Percentiles rank a stretch among this genome's conserved stretches.
phyloP scores from a whole-genome alignment of 2,797 vertebrate species.

The Telmatherina bonti region DNA sequence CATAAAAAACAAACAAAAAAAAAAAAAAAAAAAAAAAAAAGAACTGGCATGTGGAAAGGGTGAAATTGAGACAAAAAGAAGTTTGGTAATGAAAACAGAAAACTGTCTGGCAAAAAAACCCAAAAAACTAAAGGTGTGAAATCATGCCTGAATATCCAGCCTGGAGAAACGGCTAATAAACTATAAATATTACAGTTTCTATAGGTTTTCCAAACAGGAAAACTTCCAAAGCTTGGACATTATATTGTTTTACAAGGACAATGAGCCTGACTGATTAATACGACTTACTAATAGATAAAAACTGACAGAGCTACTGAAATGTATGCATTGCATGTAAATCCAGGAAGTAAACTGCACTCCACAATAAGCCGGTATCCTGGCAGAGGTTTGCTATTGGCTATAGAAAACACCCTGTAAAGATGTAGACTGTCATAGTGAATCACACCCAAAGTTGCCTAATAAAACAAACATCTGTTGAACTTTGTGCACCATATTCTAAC shows the following conservation, averaged over 20 bases:
- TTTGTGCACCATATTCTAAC: not conserved
- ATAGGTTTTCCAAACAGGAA: not conserved
- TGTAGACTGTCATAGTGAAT: not conserved
- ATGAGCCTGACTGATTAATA: not conserved
- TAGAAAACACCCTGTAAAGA: not conserved
- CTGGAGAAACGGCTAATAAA: not conserved
- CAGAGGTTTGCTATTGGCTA: not conserved
- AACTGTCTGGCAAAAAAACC: too few species aligned
- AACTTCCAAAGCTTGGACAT: too few species aligned
- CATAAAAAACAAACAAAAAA: conserved; percentile 1
- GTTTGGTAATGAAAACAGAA: not conserved
- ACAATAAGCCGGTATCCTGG: not conserved
- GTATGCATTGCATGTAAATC: not conserved
- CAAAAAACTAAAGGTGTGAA: too few species aligned
- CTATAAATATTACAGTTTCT: not conserved
- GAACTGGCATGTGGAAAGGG: conserved; percentile 6
- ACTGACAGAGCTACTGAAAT: not conserved
- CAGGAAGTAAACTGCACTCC: not conserved
- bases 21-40: not conserved
- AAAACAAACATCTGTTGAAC: not conserved
- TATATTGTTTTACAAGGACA: not conserved
- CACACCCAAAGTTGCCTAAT: not conserved
- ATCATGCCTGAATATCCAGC: not conserved
- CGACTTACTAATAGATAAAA: not conserved
- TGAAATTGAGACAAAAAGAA: conserved; percentile 9